Evolutionary conservation across 2,888 invertebrate genomes (phyloP).

Genomic region (Cephus nigrinus): DNA sequence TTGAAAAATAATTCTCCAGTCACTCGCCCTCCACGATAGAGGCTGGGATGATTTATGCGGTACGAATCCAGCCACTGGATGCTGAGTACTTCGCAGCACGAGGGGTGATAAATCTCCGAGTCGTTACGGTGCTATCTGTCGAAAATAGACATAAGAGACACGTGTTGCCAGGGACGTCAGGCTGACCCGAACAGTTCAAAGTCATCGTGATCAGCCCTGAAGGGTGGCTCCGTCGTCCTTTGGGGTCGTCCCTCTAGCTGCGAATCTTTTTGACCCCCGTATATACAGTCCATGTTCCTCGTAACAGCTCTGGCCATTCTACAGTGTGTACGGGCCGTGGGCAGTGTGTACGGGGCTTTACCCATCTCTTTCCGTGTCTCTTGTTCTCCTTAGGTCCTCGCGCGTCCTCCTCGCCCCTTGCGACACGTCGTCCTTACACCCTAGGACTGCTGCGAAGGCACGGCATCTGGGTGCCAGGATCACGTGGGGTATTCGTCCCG

Average conservation of each 20-base stretch:
- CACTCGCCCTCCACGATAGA: background rate
- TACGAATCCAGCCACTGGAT: background rate
- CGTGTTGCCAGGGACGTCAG: constrained; percentile 56
- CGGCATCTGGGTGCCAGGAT: constrained; percentile 10
- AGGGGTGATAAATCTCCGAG: constrained; percentile 55
- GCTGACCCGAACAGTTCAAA: constrained; percentile 44
- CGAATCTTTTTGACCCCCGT: background rate
- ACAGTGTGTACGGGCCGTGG: constrained; percentile 22
- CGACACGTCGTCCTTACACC: constrained; percentile 13
- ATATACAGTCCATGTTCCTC: constrained; percentile 5
- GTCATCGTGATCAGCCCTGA: constrained; percentile 23
- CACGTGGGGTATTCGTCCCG: background rate
- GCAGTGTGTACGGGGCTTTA: constrained; percentile 3
- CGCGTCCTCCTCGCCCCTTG: constrained; percentile 1
- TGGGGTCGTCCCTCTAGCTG: background rate
- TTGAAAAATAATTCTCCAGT: background rate
- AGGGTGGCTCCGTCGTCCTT: constrained; percentile 1
- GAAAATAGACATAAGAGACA: constrained; percentile 60
- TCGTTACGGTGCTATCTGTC: constrained; percentile 52
- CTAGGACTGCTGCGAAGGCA: background rate
- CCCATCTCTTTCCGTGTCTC: background rate
- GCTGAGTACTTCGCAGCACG: background rate
- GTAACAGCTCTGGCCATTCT: constrained; percentile 7
- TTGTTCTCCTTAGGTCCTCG: background rate
- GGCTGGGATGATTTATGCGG: background rate